Evolutionary conservation across 2,888 invertebrate genomes (phyloP).

Genomic region (Habroteleia sp.): DNA sequence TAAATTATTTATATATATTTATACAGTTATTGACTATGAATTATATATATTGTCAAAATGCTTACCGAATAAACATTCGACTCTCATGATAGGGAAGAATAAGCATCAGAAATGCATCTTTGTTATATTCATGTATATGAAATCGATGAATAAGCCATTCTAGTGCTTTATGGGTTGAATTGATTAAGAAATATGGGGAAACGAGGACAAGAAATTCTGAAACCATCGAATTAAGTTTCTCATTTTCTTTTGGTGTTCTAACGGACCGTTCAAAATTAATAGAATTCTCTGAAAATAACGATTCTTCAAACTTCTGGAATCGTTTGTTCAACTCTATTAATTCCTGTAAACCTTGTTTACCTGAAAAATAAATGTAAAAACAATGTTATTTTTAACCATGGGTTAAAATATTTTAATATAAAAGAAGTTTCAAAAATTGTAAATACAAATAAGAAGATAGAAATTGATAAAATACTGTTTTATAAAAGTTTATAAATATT

Average conservation of each 20-base stretch:
- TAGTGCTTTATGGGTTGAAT: constrained; percentile 92
- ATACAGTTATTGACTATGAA: too few species aligned
- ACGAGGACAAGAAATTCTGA: constrained; percentile 89
- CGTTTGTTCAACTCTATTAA: constrained; percentile 87
- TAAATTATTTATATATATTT: too few species aligned
- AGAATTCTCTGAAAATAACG: constrained; percentile 89
- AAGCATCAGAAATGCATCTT: constrained; percentile 88
- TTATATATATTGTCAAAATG: too few species aligned
- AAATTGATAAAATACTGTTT: too few species aligned
- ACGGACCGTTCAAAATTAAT: constrained; percentile 91
- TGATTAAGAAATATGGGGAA: constrained; percentile 94
- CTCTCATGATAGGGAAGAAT: constrained; percentile 97
- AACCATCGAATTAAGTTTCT: constrained; percentile 88
- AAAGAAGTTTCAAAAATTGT: too few species aligned
- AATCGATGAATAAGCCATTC: constrained; percentile 97
- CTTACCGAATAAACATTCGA: constrained; percentile 88
- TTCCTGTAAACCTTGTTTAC: constrained; percentile 91
- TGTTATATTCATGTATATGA: constrained; percentile 93
- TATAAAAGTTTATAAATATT: too few species aligned
- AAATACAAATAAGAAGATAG: too few species aligned
- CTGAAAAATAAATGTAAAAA: constrained; percentile 76
- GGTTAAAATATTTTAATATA: too few species aligned
- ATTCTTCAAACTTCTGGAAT: constrained; percentile 88
- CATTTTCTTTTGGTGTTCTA: constrained; percentile 88
- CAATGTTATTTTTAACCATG: too few species aligned